Conservation (phyloP, 2,888 invertebrate species). For the Itoplectis maculator region DNA sequence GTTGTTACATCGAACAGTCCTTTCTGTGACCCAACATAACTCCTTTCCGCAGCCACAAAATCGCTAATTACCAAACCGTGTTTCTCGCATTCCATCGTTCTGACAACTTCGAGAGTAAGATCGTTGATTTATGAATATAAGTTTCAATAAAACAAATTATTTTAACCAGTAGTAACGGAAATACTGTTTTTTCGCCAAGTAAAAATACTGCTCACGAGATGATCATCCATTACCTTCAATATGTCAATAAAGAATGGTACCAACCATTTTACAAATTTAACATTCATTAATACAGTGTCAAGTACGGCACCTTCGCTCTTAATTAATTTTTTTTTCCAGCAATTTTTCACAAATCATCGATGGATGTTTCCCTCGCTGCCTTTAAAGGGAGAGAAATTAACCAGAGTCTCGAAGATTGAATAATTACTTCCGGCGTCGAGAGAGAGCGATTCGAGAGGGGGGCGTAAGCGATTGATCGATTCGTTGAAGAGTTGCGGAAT, state of each 20-base stretch:
- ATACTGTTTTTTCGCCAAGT: no score
- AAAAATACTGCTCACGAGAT: not conserved
- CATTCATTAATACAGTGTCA: not conserved
- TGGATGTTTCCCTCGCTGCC: constrained; percentile 15
- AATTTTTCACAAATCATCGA: constrained; percentile 6
- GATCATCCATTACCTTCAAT: not conserved
- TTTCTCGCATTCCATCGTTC: constrained; percentile 57
- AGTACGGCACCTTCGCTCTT: not conserved
- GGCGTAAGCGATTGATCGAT: constrained; percentile 47
- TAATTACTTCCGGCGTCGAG: constrained; percentile 60
- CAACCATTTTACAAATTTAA: not conserved
- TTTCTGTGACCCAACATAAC: constrained; percentile 54
- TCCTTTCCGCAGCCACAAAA: constrained; percentile 60
- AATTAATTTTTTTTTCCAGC: not conserved
- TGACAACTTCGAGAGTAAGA: constrained; percentile 39
- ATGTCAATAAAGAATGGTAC: not conserved
- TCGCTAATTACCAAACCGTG: constrained; percentile 68
- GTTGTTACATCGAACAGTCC: constrained; percentile 59
- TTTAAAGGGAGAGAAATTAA: constrained; percentile 52
- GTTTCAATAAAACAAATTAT: not conserved
- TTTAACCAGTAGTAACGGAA: no score
- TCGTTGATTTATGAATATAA: constrained; percentile 48
- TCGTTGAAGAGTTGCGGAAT: constrained; percentile 46
- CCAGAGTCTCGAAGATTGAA: constrained; percentile 57
- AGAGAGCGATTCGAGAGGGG: constrained; percentile 27